Evolutionary conservation across 2,888 invertebrate species (phyloP).

Genomic region (Mimachlamys varia): DNA sequence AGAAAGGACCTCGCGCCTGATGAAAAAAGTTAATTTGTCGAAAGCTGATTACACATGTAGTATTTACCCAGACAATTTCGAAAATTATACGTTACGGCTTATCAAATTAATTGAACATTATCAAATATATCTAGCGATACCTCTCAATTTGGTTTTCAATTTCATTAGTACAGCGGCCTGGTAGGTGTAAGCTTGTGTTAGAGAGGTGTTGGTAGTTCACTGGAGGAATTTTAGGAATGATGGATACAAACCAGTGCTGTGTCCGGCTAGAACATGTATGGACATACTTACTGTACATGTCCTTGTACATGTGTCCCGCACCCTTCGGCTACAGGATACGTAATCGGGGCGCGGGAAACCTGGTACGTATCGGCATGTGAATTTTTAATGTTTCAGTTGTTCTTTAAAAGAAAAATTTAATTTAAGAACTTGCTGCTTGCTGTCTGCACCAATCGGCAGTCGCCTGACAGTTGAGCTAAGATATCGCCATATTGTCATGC

Average conservation of each 20-base stretch:
- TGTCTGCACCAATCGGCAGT: neutral
- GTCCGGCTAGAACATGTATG: neutral
- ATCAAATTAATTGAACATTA: constrained; percentile 56
- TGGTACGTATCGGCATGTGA: constrained; percentile 18
- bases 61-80: constrained; percentile 55
- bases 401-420: constrained; percentile 25
- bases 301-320: neutral
- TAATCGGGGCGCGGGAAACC: neutral
- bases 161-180: constrained; percentile 39
- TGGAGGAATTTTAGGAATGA: constrained; percentile 23
- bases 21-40: constrained; percentile 36
- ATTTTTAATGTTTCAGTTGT: constrained; percentile 32
- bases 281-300: constrained; percentile 22
- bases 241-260: neutral
- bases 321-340: neutral
- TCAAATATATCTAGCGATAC: constrained; percentile 50
- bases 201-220: constrained; percentile 26
- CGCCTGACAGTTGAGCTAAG: neutral
- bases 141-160: constrained; percentile 47
- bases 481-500: neutral
- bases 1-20: constrained; percentile 18
- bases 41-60: constrained; percentile 42
- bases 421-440: constrained; percentile 15
- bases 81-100: constrained; percentile 53
- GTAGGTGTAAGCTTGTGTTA: constrained; percentile 31